Evolutionary conservation across 2,888 invertebrate species (phyloP).

Genomic region (Sarcophaga caerulescens): DNA sequence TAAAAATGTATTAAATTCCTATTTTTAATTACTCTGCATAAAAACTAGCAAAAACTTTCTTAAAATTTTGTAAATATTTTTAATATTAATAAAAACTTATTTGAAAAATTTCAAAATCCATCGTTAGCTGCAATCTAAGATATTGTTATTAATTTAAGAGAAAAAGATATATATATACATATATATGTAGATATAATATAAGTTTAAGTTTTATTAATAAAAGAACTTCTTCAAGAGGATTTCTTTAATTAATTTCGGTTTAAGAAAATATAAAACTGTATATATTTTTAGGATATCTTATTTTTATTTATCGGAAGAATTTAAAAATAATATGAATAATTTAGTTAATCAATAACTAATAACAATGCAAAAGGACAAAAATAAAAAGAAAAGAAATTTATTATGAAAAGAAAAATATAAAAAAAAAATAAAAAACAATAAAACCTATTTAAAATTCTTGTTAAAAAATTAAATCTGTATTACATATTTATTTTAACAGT

Average conservation of each 20-base stretch:
- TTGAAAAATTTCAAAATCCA: slow-evolving; percentile 47
- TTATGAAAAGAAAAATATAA: slow-evolving; percentile 72
- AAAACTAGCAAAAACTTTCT: slow-evolving; percentile 58
- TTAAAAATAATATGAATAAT: slow-evolving; percentile 67
- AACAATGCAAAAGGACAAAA: slow-evolving; percentile 70
- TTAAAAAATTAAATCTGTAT: slow-evolving; percentile 57
- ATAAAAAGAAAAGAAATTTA: slow-evolving; percentile 73
- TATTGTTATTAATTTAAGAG: slow-evolving; percentile 63
- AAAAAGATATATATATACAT: not conserved
- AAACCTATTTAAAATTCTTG: slow-evolving; percentile 71
- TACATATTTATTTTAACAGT: not conserved
- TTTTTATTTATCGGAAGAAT: slow-evolving; percentile 59
- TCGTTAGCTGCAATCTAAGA: slow-evolving; percentile 70
- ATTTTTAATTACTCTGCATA: slow-evolving; percentile 59
- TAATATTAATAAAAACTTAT: slow-evolving; percentile 47
- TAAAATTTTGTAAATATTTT: slow-evolving; percentile 59
- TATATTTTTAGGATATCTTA: slow-evolving; percentile 44
- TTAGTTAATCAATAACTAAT: slow-evolving; percentile 60
- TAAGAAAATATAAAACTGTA: slow-evolving; percentile 44
- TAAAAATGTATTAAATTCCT: slow-evolving; percentile 59
- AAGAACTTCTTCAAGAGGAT: slow-evolving; percentile 29
- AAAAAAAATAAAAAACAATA: slow-evolving; percentile 74
- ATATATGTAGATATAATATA: not conserved
- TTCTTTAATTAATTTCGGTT: slow-evolving; percentile 38
- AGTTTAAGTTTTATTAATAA: slow-evolving; percentile 38